Evolutionary conservation across 2,888 invertebrate genomes (phyloP), one percentile per base, ranked within the genome.

Genomic region (Rutpela maculata): DNA sequence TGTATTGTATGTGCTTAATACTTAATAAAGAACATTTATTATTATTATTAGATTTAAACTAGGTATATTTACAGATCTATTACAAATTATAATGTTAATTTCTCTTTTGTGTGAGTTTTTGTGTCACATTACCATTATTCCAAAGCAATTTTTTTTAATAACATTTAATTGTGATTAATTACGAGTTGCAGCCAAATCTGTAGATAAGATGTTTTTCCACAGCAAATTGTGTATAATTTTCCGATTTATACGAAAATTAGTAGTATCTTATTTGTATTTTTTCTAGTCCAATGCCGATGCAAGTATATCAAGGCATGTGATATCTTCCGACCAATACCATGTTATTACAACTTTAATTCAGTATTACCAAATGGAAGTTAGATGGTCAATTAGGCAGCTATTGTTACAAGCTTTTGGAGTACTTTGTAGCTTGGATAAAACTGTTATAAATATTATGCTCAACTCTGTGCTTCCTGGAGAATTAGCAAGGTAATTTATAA

Each of bases 331-430:
- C 88, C 94, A 95, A 78, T 98, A 97, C 88, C 94, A 94, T 77
- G 95, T 95, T 83, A 95, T 98, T 19, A 93, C 94, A 59, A 95
- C 95, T 74, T 91, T 99, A 76, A 96, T 97, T 74, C 95, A 97
- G 86, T 98, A 97, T 91, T 98, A 98, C 90, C 98, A 98, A 91
- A 98, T 98, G 98, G 98, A 98, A 90, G 94, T 95, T 0, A 91
- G 96, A 80, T 96, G 96, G 96, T 94, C 95, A 0, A 94, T 97
- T 77, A 92, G 97, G 80, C 94, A 95, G 86, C 91, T 96, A 11
- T 91, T 98, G 59, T 90, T 98, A 75, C 93, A 97, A 91, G 95
- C 96, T 9, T 97, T 98, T 89, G 95, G 95, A 19, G 95, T 96
- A 38, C 94, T 98, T 92, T 97, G 97, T 87, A 95, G 95, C 38